Base-by-base conservation (phyloP, 2,888 invertebrate species). In the Caenorhabditis afra region DNA sequence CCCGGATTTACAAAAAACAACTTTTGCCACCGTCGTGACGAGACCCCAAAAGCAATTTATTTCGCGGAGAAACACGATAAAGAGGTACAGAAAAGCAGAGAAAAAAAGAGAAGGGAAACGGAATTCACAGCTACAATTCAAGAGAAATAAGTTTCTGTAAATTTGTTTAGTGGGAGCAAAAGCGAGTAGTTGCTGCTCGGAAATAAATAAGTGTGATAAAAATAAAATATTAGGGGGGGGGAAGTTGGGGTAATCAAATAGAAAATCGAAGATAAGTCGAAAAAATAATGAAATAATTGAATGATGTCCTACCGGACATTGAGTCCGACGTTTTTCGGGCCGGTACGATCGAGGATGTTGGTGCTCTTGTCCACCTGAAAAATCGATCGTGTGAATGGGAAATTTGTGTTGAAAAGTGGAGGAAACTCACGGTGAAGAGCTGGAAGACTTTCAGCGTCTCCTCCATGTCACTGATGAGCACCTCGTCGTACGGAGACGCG, bases 391-490 rank as follows among this genome's bases (percentile, higher is more conserved):
- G n/a, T n/a, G n/a, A 68, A 44, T 22, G 45, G 45, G 29, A 37
- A 22, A 47, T 20, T 5, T 16, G 37, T 37, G n/a, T 14, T 20
- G 52, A 52, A 52, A 52, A 52, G 16, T 39, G 12, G 18, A 35
- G 5, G 20, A 3, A 23, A 47, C 57, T 49, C 39, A 73, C 79
- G 0, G 50, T 61, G 55, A 79, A 79, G 8, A 79, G 37, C 39
- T 68, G 64, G 62, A 70, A 79, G 14, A 79, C 74, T 49, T 79
- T 79, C 29, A 79, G n/a, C 3, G 79, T 79, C 41, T 79, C 79
- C 22, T 79, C 79, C 75, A 75, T 75, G 37, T 79, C 79, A n/a
- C 52, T 61, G n/a, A 71, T 61, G 18, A 79, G 53, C 20, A 79
- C 75, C 45, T 79, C 79, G 29, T 75, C 79, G 47, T 53, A 55